Evolutionary conservation across 2,888 invertebrate genomes (phyloP).

Genomic region (Ennomos fuscantarius): DNA sequence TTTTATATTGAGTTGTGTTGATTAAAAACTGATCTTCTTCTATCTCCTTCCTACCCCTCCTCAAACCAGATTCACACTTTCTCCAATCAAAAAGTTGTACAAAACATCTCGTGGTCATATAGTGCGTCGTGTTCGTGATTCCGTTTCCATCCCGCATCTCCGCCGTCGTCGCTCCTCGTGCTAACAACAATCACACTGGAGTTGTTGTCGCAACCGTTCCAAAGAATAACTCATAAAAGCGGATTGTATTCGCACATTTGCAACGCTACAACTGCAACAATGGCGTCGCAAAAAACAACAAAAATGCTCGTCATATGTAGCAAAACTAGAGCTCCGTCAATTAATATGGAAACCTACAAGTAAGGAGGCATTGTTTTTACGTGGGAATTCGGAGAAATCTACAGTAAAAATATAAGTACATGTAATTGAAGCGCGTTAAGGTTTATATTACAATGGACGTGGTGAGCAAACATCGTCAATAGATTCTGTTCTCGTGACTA

Average conservation of each 20-base stretch:
- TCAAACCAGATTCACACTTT: background rate
- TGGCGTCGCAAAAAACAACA: conserved; percentile 19
- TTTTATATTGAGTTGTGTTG: too few relatives aligned
- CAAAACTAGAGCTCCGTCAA: conserved; percentile 24
- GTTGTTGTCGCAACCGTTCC: conserved; percentile 14
- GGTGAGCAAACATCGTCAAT: conserved; percentile 17
- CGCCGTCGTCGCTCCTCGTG: conserved; percentile 5
- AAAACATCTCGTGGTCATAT: too few relatives aligned
- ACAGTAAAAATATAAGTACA: background rate
- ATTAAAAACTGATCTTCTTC: too few relatives aligned
- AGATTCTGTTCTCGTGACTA: conserved; percentile 9
- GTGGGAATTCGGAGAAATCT: conserved; percentile 19
- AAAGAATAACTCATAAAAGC: conserved; percentile 12
- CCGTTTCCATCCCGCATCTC: conserved; percentile 3
- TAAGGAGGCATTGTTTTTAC: conserved; percentile 23
- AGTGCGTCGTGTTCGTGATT: conserved; percentile 7
- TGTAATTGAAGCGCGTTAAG: background rate
- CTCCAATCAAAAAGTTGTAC: too few relatives aligned
- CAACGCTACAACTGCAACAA: conserved; percentile 11
- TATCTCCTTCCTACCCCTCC: too few relatives aligned
- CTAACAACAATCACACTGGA: conserved; percentile 12
- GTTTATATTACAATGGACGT: conserved; percentile 1
- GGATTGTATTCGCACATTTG: conserved; percentile 14
- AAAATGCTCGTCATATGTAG: conserved; percentile 19
- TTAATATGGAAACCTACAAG: conserved; percentile 27